Base-by-base conservation (phyloP, 2,113 vertebrate species). In the Callocephalon fimbriatum region DNA sequence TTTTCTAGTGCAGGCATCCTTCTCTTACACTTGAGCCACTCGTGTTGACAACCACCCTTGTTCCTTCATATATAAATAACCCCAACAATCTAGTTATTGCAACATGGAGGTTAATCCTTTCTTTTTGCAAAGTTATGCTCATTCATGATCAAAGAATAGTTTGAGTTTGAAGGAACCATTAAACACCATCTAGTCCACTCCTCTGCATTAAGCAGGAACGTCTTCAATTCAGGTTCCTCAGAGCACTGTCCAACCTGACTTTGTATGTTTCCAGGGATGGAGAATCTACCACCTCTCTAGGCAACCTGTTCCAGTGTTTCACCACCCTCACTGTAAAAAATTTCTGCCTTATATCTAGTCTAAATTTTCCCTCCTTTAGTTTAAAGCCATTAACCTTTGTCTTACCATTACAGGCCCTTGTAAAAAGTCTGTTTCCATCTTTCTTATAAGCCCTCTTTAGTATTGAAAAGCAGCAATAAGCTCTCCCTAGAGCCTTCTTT, bases 31-130 rank as follows among this genome's bases (percentile, higher is more conserved):
- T 51, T 27, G 10, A 76, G 5, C 38, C 47, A 35, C 20, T 47
- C 22, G 9, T 37, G 25, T 47, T 4, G 4, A 32, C 23, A 4
- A 50, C 0, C 0, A 40, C 10, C 7, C 3, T 20, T 63, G 19
- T 74, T 82, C 26, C 23, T 5, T 51, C 50, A 42, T 51, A 42
- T 73, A 8, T 61, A 73, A 78, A 31, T 27, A 78, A 11, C 21
- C 38, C 21, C 7, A 85, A 29, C 48, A 77, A 19, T 25, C 22
- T 47, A 88, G 10, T 25, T 93, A 10, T 54, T 73, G 53, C 6
- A 71, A 13, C 15, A 58, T 47, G 11, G 16, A 42, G 9, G 21
- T 44, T 74, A 45, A 12, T 75, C 7, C 62, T 72, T 79, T 75
- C 8, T 21, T 92, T 84, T 83, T 40, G 5, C 23, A 22, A 83